Evolutionary conservation across 2,888 invertebrate species (phyloP).

Genomic region (Cryptocephalus primarius): DNA sequence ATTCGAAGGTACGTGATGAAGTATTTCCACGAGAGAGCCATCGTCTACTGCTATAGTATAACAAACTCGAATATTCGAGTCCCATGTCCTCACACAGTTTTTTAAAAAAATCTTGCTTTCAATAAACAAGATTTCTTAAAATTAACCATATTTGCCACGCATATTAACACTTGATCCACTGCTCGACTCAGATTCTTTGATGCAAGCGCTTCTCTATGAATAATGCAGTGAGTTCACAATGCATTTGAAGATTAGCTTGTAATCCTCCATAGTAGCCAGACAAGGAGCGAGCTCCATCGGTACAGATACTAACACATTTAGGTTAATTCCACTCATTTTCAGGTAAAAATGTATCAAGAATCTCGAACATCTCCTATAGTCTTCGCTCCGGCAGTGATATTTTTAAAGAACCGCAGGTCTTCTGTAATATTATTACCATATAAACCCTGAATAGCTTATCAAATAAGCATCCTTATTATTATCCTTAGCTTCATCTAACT

Average conservation of each 20-base stretch:
- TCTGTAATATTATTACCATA: background rate
- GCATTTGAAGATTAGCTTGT: conserved; percentile 10
- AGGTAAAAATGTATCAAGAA: conserved; percentile 11
- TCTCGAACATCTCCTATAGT: conserved; percentile 12
- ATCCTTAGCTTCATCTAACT: conserved; percentile 6
- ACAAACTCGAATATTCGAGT: conserved; percentile 1
- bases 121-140: conserved; percentile 8
- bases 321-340: conserved; percentile 9
- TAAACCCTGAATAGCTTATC: background rate
- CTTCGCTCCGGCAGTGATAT: conserved; percentile 3
- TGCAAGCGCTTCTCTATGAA: conserved; percentile 8
- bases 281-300: conserved; percentile 2
- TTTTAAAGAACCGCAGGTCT: conserved; percentile 7
- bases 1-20: conserved; percentile 8
- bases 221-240: conserved; percentile 11
- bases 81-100: conserved; percentile 2
- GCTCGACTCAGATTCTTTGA: background rate
- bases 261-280: conserved; percentile 2
- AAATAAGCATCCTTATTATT: conserved; percentile 8
- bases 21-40: conserved; percentile 7
- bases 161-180: conserved; percentile 4
- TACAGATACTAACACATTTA: conserved; percentile 6
- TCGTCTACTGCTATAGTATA: conserved; percentile 3
- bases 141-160: conserved; percentile 5
- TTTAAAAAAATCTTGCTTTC: conserved; percentile 6